Conservation (phyloP, 2,797 vertebrate genomes). For the Phalanger gymnotis region DNA sequence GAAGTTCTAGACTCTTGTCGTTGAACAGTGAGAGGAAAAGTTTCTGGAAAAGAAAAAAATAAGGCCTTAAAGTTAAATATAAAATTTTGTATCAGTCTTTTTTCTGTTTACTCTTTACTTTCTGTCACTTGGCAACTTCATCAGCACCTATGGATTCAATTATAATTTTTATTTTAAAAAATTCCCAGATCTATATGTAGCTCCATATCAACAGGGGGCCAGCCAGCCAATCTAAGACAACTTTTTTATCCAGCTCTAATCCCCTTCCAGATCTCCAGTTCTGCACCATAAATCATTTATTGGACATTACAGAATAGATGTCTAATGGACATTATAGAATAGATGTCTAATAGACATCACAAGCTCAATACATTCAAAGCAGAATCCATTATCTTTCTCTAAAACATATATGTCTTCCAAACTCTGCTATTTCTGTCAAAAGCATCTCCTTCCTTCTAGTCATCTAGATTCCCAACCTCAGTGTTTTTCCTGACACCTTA, state of each 20-base stretch:
- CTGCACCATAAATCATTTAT: not conserved
- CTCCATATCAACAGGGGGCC: not conserved
- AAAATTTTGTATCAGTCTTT: not conserved
- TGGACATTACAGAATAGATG: not conserved
- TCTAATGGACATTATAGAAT: not conserved
- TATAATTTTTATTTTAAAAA: not conserved
- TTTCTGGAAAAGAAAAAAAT: not conserved
- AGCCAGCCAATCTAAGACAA: not conserved
- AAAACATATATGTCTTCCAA: too few relatives aligned
- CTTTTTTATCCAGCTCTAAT: not conserved
- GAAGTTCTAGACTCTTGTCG: not conserved
- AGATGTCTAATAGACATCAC: not conserved
- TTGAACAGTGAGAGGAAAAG: not conserved
- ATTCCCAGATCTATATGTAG: not conserved
- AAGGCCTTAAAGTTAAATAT: not conserved
- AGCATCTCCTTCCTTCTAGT: not conserved
- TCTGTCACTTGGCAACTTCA: not conserved
- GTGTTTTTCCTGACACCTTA: not conserved
- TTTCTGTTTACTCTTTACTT: not conserved
- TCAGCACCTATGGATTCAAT: not conserved
- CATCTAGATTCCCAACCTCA: not conserved
- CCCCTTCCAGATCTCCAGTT: not conserved
- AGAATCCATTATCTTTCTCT: not conserved
- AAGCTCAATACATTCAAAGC: not conserved
- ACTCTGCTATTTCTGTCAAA: not conserved